Base-by-base conservation (phyloP, 2,113 vertebrate species). In the Philantomba maxwellii region DNA sequence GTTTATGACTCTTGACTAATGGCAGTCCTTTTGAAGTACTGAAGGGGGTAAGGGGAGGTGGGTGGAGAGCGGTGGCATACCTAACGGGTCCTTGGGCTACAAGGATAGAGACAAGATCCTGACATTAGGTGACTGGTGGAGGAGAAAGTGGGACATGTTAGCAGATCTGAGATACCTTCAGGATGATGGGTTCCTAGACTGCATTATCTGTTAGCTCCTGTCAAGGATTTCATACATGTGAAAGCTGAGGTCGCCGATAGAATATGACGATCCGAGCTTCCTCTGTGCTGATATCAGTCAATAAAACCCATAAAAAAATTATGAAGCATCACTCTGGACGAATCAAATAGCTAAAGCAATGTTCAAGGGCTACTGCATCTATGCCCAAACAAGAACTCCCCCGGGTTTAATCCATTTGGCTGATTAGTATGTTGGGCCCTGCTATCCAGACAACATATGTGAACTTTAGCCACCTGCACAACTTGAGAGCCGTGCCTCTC, bases 321-420 rank as follows among this genome's bases (percentile, higher is more conserved):
- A 80, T 33, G 30, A 11, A 45, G 21, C 30, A 47, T 80, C 58
- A 25, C 4, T 9, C 5, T 95, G 86, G 57, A 62, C 81, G 45
- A 93, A 89, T 95, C 91, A 55, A 96, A 62, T 8, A 96, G 75
- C 90, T 86, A 1, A 93, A 64, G 78, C 10, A 94, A 62, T 82
- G 23, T 2, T 85, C n/a, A 49, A 77, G 21, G 13, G 87, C 89
- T 5, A 86, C n/a, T 93, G 26, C 45, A 66, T 95, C 53, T 91
- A 53, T 3, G 77, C 11, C 13, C 47, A 81, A 45, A 86, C 13
- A 81, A 58, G 87, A 92, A 39, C 36, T 84, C 23, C 19, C 60
- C 75, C 58, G 58, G 45, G 88, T 23, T 88, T 88, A 92, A 93
- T 45, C 26, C 8, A 92, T 80, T 47, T n/a, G 53, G 57, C 75